Conservation (phyloP, 2,113 vertebrate genomes). For the Tautogolabrus adspersus region DNA sequence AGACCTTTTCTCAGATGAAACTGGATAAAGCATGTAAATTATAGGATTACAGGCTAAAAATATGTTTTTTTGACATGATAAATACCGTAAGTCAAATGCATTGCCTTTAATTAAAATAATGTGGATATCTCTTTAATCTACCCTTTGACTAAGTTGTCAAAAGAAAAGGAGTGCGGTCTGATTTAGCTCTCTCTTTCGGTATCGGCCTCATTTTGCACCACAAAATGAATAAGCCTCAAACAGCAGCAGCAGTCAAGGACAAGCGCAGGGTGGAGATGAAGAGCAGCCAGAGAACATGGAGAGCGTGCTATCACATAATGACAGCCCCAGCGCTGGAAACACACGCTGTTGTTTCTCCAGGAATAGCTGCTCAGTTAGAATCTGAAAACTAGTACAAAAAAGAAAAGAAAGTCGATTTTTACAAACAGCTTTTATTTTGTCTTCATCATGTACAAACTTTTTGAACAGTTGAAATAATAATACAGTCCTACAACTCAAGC, state of each 20-base stretch:
- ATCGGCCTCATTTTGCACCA: conserved; percentile 39
- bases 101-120: conserved; percentile 49
- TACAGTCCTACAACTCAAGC: conserved; percentile 47
- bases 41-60: conserved; percentile 11
- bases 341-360: conserved; percentile 33
- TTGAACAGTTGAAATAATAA: conserved; percentile 51
- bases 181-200: conserved; percentile 31
- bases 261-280: conserved; percentile 58
- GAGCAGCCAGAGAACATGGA: conserved; percentile 26
- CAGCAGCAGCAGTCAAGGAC: conserved; percentile 28
- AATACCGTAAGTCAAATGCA: conserved; percentile 9
- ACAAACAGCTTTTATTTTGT: conserved; percentile 72
- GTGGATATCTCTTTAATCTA: conserved; percentile 38
- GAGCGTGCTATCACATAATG: conserved; percentile 61
- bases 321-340: conserved; percentile 48
- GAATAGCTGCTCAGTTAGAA: conserved; percentile 46
- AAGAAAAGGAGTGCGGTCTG: conserved; percentile 5
- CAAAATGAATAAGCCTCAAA: conserved; percentile 29
- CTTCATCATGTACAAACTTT: conserved; percentile 72
- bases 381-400: conserved; percentile 16
- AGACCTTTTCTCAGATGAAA: neutral
- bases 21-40: conserved; percentile 9
- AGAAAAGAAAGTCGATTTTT: conserved; percentile 35
- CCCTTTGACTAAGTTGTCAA: conserved; percentile 6
- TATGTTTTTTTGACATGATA: conserved; percentile 22